A percentile compares a stretch with the other conserved stretches of the same genome.
phyloP scores from a whole-genome alignment of 2,113 vertebrate genomes.

The Elgaria multicarinata region DNA sequence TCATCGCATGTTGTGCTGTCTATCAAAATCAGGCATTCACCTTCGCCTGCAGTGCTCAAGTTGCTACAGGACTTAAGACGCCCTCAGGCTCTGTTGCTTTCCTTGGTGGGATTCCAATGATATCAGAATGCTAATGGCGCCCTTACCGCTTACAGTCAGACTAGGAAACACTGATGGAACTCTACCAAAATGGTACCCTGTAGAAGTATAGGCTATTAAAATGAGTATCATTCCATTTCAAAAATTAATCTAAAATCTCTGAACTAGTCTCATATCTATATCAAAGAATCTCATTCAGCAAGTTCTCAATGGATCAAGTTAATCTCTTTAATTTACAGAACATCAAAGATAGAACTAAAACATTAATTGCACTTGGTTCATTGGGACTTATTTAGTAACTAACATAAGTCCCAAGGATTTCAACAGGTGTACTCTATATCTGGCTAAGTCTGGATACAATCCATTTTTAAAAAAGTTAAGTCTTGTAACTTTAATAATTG shows the following conservation, averaged over 20 bases:
- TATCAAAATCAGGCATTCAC: background rate
- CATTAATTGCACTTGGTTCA: background rate
- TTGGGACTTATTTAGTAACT: background rate
- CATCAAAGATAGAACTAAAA: background rate
- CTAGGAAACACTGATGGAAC: background rate
- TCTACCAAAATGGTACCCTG: background rate
- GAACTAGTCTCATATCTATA: background rate
- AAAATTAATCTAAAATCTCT: background rate
- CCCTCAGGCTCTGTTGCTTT: conserved; percentile 4
- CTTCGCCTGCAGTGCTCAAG: background rate
- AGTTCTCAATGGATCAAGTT: background rate
- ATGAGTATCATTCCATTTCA: background rate
- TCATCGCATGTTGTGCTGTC: background rate
- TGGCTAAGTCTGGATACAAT: background rate
- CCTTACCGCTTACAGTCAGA: background rate
- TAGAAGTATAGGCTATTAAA: background rate
- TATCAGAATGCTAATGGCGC: background rate
- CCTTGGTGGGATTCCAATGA: background rate
- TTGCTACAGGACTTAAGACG: background rate
- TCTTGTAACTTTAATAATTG: background rate
- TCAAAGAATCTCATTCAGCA: conserved; percentile 16
- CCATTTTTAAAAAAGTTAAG: background rate
- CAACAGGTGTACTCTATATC: background rate
- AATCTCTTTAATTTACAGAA: conserved; percentile 5
- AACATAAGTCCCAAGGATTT: background rate